phyloP scores from a whole-genome alignment of 2,888 invertebrate genomes.

The Coecobrya sp. region DNA sequence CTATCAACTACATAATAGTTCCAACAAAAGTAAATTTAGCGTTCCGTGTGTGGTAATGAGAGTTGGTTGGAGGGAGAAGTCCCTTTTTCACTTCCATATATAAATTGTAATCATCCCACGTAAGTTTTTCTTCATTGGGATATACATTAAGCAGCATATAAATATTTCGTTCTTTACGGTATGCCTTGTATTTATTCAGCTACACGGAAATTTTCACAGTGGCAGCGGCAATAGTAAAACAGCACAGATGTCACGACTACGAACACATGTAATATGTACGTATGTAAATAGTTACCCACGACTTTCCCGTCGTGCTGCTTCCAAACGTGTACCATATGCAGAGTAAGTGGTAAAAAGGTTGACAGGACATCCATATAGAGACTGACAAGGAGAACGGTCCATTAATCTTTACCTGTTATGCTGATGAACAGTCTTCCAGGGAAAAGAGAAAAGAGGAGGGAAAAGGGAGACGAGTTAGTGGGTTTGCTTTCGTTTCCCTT shows the following conservation, averaged over 20 bases:
- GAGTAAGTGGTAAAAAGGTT: conserved; percentile 74
- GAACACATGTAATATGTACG: not conserved
- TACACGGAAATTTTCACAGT: not conserved
- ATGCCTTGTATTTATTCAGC: not conserved
- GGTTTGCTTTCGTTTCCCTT: conserved; percentile 64
- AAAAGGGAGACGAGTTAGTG: conserved; percentile 37
- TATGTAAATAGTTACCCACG: not conserved
- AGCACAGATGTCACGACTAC: not conserved
- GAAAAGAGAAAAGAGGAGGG: conserved; percentile 52
- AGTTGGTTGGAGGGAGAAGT: no score
- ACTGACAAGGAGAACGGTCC: conserved; percentile 82
- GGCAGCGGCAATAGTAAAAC: not conserved
- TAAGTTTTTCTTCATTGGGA: not conserved
- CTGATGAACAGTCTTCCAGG: conserved; percentile 73
- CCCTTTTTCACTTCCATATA: no score
- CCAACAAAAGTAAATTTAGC: no score
- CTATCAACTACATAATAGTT: no score
- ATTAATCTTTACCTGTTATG: conserved; percentile 82
- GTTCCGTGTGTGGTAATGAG: no score
- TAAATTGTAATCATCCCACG: not conserved
- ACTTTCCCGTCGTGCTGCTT: not conserved
- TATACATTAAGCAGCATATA: not conserved
- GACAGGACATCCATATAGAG: conserved; percentile 81
- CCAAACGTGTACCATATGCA: conserved; percentile 56
- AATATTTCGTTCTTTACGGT: not conserved